Base-by-base conservation (phyloP, 2,888 invertebrate genomes). In the Synergus umbraculus region DNA sequence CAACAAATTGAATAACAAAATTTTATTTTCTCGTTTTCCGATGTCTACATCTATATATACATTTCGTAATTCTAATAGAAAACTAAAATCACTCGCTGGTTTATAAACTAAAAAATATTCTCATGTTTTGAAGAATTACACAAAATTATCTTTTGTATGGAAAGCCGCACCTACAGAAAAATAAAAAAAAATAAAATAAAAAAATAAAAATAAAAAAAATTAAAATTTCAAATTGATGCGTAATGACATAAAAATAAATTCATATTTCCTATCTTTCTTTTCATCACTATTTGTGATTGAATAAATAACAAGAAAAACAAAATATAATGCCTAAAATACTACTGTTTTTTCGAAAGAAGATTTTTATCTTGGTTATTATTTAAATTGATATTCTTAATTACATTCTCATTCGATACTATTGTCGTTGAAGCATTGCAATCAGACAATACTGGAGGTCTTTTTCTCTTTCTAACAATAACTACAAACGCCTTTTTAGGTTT, bases 361-460 rank as follows among this genome's bases (percentile, higher is more conserved):
- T 73, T 73, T 41, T 73, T 73, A 15, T 73, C 73, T 1, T 15
- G 54, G n/a, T 29, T 69, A 7, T 29, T 73, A 41, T 58, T 54
- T 58, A 54, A 9, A 18, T 73, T 73, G 0, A 73, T 29, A 37
- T 73, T 73, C 0, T 37, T n/a, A 54, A 73, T 73, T n/a, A 54
- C 22, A 54, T 73, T 73, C 18, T 73, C 29, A 22, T 81, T 83
- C n/a, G 82, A 79, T 9, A 84, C 76, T n/a, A 87, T 76, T 15
- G 86, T 88, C 84, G 86, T 83, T 10, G 84, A 84, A 1, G 85
- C 87, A 13, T 85, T 85, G 22, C 73, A 78, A 18, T 76, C 49
- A 0, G 81, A 79, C 13, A 82, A 73, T 10, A 77, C 66, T 44
- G 64, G 66, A 8, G 81, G 81, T 66, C 81, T 78, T 54, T 5